phyloP scores from a whole-genome alignment of 2,888 invertebrate species.

The Myopa tessellatipennis region DNA sequence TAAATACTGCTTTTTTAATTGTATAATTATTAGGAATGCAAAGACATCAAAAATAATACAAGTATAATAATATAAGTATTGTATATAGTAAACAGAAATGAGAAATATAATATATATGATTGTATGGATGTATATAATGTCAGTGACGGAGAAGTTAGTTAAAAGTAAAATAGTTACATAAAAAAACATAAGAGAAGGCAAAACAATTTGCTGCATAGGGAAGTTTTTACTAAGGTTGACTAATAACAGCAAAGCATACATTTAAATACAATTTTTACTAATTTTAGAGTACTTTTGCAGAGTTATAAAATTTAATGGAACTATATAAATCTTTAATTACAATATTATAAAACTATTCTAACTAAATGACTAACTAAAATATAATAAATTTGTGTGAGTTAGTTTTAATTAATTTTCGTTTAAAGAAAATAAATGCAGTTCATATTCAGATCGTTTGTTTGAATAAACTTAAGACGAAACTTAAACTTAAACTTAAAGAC shows the following conservation, averaged over 20 bases:
- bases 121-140: not conserved
- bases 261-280: conserved; percentile 22
- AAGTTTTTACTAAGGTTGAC: not conserved
- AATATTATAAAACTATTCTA: conserved; percentile 11
- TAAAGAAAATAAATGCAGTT: conserved; percentile 27
- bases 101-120: not conserved
- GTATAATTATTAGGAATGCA: no score
- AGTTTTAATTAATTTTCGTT: conserved; percentile 5
- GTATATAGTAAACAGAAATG: not conserved
- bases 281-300: not conserved
- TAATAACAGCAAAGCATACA: conserved; percentile 13
- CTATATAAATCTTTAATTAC: not conserved
- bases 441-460: conserved; percentile 27
- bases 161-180: not conserved
- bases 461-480: conserved; percentile 15
- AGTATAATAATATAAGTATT: not conserved
- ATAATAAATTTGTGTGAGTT: conserved; percentile 9
- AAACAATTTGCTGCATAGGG: not conserved
- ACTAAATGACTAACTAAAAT: not conserved
- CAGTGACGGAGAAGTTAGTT: not conserved
- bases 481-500: conserved; percentile 56
- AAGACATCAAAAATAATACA: no score
- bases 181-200: not conserved
- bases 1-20: no score
- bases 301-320: not conserved